Evolutionary conservation across 2,888 invertebrate species (phyloP).

Genomic region (Trichogramma evanescens): DNA sequence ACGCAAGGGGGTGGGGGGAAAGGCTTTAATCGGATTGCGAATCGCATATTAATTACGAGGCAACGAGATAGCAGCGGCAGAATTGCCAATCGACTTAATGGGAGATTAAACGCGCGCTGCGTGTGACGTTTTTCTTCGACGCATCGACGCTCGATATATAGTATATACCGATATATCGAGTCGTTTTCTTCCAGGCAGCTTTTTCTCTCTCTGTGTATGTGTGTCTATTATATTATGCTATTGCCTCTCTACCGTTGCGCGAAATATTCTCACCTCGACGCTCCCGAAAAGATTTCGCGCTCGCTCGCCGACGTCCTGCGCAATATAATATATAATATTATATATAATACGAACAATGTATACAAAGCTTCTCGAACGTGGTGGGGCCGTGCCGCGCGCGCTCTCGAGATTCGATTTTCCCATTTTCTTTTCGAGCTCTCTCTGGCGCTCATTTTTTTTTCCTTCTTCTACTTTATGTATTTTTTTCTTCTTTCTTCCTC

Average conservation of each 20-base stretch:
- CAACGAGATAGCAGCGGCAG: too few relatives aligned
- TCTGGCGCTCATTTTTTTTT: background rate
- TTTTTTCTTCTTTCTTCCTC: background rate
- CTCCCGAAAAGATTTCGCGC: conserved; percentile 26
- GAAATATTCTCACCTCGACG: conserved; percentile 26
- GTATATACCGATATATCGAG: too few relatives aligned
- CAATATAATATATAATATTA: too few relatives aligned
- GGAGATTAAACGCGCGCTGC: too few relatives aligned
- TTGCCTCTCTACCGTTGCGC: background rate
- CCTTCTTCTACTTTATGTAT: background rate
- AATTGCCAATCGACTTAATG: too few relatives aligned
- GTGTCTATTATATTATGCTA: background rate
- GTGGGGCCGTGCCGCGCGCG: background rate
- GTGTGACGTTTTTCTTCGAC: too few relatives aligned
- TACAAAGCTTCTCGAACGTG: background rate
- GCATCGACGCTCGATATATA: too few relatives aligned
- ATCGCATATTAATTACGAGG: too few relatives aligned
- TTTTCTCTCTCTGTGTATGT: background rate
- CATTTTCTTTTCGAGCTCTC: conserved; percentile 3
- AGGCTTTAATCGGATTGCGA: too few relatives aligned
- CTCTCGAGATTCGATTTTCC: conserved; percentile 9
- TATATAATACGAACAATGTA: background rate
- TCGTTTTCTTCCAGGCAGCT: too few relatives aligned
- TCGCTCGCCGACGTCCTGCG: conserved; percentile 16
- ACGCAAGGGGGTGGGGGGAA: too few relatives aligned